These are phyloP conservation scores for Spilogale gracilis DNA, from an alignment of 2,113 vertebrate genomes.

Conservation along the genomic window DNA sequence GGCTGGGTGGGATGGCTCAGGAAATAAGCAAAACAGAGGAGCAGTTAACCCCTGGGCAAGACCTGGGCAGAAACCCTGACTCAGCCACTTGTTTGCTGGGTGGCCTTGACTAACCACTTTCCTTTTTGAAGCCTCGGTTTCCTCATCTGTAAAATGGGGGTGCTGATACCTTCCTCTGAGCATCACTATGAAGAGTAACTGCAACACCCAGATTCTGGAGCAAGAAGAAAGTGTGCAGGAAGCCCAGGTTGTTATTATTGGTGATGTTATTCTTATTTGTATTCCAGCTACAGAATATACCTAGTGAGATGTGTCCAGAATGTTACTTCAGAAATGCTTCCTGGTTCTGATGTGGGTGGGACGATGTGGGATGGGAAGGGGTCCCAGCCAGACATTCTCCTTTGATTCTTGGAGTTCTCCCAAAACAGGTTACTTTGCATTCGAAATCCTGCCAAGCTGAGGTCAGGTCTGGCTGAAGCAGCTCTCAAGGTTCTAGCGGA, in stretches of 20 bases:
- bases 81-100: not conserved
- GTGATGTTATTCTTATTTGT: not conserved
- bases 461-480: not conserved
- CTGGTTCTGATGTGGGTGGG: not conserved
- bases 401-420: not conserved
- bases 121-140: not conserved
- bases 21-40: constrained; percentile 23
- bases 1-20: not conserved
- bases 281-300: not conserved
- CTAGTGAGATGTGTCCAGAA: not conserved
- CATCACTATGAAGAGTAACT: not conserved
- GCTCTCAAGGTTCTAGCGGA: not conserved
- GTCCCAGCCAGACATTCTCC: not conserved
- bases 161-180: not conserved
- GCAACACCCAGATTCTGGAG: not conserved
- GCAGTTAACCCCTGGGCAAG: not conserved
- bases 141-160: not conserved
- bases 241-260: not conserved
- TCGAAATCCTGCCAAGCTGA: not conserved
- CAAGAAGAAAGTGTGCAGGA: not conserved
- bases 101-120: not conserved
- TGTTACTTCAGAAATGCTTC: not conserved
- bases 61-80: not conserved
- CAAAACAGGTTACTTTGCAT: not conserved
- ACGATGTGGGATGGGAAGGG: not conserved